Base-by-base conservation (phyloP, 2,113 vertebrate genomes). In the Myodes glareolus region DNA sequence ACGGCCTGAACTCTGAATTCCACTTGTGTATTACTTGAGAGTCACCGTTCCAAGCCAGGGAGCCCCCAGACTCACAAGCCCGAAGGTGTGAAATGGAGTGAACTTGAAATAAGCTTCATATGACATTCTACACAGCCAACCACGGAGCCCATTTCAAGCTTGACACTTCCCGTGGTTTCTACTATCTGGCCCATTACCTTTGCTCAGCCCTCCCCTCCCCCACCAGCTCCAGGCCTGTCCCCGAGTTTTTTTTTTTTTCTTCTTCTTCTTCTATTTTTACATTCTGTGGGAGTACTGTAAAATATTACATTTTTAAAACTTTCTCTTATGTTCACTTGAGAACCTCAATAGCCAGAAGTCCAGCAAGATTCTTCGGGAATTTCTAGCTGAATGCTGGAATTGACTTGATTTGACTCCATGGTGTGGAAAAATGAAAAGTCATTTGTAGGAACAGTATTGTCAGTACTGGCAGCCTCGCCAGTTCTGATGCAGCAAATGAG, bases 341-440 rank as follows among this genome's bases (percentile, higher is more conserved):
- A 95, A 86, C 31, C 80, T 85, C 50, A 67, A 63, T 33, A 88
- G 39, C 77, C 52, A 87, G 58, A 81, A 25, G 33, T 75, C 63
- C 47, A 88, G 80, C 6, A 21, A 75, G 77, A 70, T 3, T 50
- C 80, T 77, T 68, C 19, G 23, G 52, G 58, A 23, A 52, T 52
- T 76, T 91, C 7, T 58, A n/a, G 72, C 10, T 80, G 77, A 67
- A 88, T 55, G 65, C n/a, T 95, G 45, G 68, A 97, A 94, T 50
- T 39, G 31, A 76, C 27, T 93, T 92, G 75, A 67, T 92, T 94
- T 93, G 4, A 17, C 47, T 90, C 90, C 31, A 25, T 0, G 27
- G 45, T 42, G 85, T 80, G 21, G 42, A 72, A 88, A 95, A 89
- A 95, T 58, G 29, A 86, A 86, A 31, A 55, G 33, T 65, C 27